Evolutionary conservation across 2,888 invertebrate species (phyloP).

Genomic region (Hydraecia micacea): DNA sequence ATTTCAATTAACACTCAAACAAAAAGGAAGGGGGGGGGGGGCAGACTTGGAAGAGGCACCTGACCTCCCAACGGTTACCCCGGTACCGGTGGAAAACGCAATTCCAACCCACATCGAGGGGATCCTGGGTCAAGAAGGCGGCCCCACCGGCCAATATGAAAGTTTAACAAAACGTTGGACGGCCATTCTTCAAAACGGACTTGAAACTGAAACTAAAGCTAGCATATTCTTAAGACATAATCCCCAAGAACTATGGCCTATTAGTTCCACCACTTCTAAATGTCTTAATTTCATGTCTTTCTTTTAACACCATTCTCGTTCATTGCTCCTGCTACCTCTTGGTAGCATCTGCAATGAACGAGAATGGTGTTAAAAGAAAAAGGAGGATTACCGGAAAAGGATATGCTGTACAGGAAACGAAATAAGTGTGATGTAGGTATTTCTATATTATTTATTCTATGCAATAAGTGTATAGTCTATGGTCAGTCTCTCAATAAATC

Average conservation of each 20-base stretch:
- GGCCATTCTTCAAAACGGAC: not conserved
- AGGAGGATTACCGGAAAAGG: too few relatives aligned
- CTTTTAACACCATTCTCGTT: too few relatives aligned
- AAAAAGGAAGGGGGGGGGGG: not conserved
- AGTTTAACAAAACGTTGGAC: not conserved
- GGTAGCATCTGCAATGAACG: too few relatives aligned
- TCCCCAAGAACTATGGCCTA: slow-evolving; percentile 3
- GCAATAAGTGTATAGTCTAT: too few relatives aligned
- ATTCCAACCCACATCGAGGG: not conserved
- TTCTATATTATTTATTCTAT: too few relatives aligned
- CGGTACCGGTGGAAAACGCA: not conserved
- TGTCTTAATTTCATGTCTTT: too few relatives aligned
- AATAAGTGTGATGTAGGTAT: too few relatives aligned
- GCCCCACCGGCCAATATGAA: not conserved
- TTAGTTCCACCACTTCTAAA: slow-evolving; percentile 6
- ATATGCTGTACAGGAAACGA: too few relatives aligned
- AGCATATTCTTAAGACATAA: slow-evolving; percentile 1
- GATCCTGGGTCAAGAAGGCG: not conserved
- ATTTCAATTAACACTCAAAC: too few relatives aligned
- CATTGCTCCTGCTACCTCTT: too few relatives aligned
- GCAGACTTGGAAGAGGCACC: not conserved
- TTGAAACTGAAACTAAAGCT: not conserved
- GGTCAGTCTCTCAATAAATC: too few relatives aligned
- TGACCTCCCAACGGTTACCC: not conserved
- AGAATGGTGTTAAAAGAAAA: too few relatives aligned